phyloP scores from a whole-genome alignment of 2,888 invertebrate species.

The Mechanitis messenoides region DNA sequence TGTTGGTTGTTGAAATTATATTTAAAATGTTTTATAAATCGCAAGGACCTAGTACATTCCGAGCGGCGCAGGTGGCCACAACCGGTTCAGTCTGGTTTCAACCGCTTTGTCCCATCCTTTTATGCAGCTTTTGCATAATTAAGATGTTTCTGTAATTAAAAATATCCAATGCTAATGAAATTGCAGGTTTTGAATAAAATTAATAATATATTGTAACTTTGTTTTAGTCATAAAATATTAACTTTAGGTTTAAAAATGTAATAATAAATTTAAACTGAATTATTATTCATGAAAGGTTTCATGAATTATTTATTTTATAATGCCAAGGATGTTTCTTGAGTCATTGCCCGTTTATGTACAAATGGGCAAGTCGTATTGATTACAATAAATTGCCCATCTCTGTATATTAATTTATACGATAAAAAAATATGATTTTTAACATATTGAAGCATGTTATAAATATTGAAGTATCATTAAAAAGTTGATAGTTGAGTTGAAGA shows the following conservation, averaged over 20 bases:
- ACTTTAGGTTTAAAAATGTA: too few relatives aligned
- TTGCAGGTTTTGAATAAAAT: constrained; percentile 17
- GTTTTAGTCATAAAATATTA: too few relatives aligned
- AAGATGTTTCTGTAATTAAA: constrained; percentile 27
- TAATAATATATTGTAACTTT: too few relatives aligned
- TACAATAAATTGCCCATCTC: constrained; percentile 5
- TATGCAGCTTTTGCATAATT: constrained; percentile 30
- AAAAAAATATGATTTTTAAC: background rate
- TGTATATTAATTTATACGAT: background rate
- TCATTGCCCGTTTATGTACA: constrained; percentile 16
- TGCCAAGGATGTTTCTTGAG: constrained; percentile 15
- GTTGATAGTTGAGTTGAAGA: too few relatives aligned
- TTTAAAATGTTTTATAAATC: constrained; percentile 37
- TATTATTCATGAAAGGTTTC: background rate
- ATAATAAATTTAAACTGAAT: background rate
- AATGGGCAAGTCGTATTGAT: constrained; percentile 17
- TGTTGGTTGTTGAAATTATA: too few relatives aligned
- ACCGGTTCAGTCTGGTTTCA: constrained; percentile 48
- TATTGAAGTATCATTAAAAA: too few relatives aligned
- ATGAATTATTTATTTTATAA: background rate
- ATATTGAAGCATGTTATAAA: too few relatives aligned
- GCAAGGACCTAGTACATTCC: constrained; percentile 50
- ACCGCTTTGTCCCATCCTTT: constrained; percentile 33
- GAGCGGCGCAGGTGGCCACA: constrained; percentile 57
- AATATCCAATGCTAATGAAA: constrained; percentile 22